Base-by-base conservation (phyloP, 2,797 vertebrate genomes). In the Sebastes itinus region DNA sequence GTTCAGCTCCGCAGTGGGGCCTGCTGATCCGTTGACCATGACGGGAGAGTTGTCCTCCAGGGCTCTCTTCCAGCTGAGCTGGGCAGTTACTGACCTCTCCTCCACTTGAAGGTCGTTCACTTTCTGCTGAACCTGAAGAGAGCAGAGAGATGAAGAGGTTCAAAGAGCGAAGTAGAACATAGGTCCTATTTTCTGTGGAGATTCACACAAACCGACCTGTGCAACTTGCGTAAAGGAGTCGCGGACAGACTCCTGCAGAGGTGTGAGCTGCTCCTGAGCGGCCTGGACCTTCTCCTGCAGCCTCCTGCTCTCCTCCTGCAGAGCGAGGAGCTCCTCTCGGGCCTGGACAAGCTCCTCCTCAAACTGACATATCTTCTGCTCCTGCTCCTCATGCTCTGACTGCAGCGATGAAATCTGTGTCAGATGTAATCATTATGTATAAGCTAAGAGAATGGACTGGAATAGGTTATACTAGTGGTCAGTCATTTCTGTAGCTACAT, bases 281-380 rank as follows among this genome's bases (percentile, higher is more conserved):
- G 95, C 94, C 87, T 96, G 95, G 74, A 99, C 96, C 79, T 96
- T 97, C 83, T 98, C 97, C 91, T 98, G 96, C 27, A 99, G 92
- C 74, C 91, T 96, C 61, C 95, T 94, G 20, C 97, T 98, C 95
- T 99, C 98, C 86, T 98, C 97, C 94, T 99, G 97, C 73, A 99
- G 93, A 84, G 93, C 94, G 49, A 94, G 96, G 72, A 99, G 96
- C 87, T 99, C 97, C 88, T 98, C 97, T 73, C 97, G 93, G 22
- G 98, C 97, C 92, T 96, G 97, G 25, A 93, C 95, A 85, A 99
- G 92, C 81, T 99, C 98, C 92, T 98, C 97, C 82, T 99, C 98
- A 13, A 96, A 99, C 0, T 95, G 95, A 30, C 95, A 96, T 74
- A 99, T 98, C 92, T 95, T 97, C 30, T 97, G 96, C 84, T 99